These are phyloP conservation scores for Saimiri boliviensis DNA, from an alignment of 2,113 vertebrate genomes.

Conservation along the genomic window DNA sequence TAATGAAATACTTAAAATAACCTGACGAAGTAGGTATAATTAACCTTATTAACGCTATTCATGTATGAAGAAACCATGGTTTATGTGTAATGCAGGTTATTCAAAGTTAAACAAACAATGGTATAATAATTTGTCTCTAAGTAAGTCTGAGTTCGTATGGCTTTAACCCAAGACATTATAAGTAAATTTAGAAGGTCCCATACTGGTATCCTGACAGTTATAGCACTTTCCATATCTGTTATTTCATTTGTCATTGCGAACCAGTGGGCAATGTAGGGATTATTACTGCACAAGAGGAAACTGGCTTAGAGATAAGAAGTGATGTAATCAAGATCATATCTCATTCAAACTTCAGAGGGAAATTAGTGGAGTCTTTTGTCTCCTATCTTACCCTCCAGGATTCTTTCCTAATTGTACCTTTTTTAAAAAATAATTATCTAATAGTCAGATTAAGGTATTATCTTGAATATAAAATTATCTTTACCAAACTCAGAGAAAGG, in stretches of 20 bases:
- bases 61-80: neutral
- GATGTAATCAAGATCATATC: neutral
- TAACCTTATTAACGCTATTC: neutral
- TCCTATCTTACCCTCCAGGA: neutral
- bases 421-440: neutral
- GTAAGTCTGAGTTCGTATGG: neutral
- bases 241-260: neutral
- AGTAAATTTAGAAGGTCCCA: neutral
- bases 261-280: neutral
- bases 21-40: neutral
- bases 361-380: neutral
- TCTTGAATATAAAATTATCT: neutral
- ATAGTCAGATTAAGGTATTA: neutral
- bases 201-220: neutral
- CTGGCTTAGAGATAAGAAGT: neutral
- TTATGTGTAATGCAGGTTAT: neutral
- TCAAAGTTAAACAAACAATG: neutral
- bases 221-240: neutral
- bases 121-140: neutral
- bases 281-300: neutral
- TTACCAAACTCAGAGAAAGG: neutral
- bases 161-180: neutral
- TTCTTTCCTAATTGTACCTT: neutral
- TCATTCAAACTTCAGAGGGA: neutral
- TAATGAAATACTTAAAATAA: conserved; percentile 25